phyloP scores from a whole-genome alignment of 2,888 invertebrate species.

The Pemphredon lugubris region DNA sequence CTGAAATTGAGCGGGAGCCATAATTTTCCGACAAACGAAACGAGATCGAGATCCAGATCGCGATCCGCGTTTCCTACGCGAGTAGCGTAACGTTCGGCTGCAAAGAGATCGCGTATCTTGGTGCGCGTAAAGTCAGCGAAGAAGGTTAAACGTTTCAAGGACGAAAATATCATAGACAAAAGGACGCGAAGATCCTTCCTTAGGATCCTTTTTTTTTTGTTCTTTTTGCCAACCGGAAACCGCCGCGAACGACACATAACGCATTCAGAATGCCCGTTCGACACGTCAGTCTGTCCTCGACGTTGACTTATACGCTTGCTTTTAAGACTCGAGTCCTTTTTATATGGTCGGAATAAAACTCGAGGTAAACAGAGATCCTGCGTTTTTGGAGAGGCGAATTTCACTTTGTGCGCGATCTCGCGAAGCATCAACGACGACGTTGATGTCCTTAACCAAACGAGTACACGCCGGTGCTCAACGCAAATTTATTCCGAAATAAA shows the following conservation, averaged over 20 bases:
- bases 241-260: constrained; percentile 38
- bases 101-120: neutral
- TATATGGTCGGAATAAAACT: constrained; percentile 8
- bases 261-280: constrained; percentile 45
- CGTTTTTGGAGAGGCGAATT: neutral
- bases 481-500: too few relatives aligned
- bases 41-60: too few relatives aligned
- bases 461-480: too few relatives aligned
- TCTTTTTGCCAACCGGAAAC: constrained; percentile 48
- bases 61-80: neutral
- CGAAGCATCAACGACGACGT: too few relatives aligned
- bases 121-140: neutral
- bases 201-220: constrained; percentile 43
- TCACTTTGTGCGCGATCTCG: too few relatives aligned
- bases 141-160: constrained; percentile 37
- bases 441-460: too few relatives aligned
- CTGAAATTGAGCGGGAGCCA: too few relatives aligned
- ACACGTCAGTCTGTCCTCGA: constrained; percentile 52
- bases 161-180: constrained; percentile 32
- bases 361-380: constrained; percentile 18
- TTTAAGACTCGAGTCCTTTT: constrained; percentile 14
- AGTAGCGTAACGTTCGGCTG: neutral
- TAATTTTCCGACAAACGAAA: too few relatives aligned
- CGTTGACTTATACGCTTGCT: constrained; percentile 19
- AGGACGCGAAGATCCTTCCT: constrained; percentile 30